Base-by-base conservation (phyloP, 2,797 vertebrate genomes). In the Eidolon dupreanum region DNA sequence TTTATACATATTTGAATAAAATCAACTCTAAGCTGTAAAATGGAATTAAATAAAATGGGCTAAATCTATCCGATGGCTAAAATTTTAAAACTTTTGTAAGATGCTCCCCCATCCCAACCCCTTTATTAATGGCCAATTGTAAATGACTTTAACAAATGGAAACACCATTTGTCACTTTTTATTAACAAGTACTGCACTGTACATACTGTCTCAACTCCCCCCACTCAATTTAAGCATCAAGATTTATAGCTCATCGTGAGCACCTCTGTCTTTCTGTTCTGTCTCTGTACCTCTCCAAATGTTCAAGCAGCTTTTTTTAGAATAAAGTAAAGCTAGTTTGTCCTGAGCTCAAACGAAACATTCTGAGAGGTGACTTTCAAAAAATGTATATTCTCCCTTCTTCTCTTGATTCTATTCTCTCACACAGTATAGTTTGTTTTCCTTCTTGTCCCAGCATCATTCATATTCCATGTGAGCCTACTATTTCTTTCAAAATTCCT, bases 101-200 rank as follows among this genome's bases (percentile, higher is more conserved):
- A 97, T 90, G 84, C 88, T 97, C 96, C 87, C 33, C 38, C 95
- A 86, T 97, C 92, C 95, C 90, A 96, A 88, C 8, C 96, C 77
- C 85, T 97, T 98, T 97, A 98, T 98, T 98, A 98, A 98, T 98
- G 97, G 95, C 96, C 95, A 92, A 95, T 97, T 98, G 96, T 97
- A 98, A 98, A 98, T 98, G 98, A 98, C 97, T 98, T 98, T 97
- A 82, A 11, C 98, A 98, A 98, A 98, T 98, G 98, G 98, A 98
- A 97, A 97, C 97, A 97, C 97, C 97, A 98, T 98, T 98, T 98
- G 97, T 98, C 98, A 98, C 97, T 81, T 96, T 95, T 94, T 93
- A 96, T 95, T 95, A 98, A 98, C 98, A 98, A 98, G 97, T 98
- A 94, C 95, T 17, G 78, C 97, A 96, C 97, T 98, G 90, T 98